Percentiles rank a stretch among this genome's conserved stretches.
phyloP scores from a whole-genome alignment of 2,888 invertebrate genomes.

The Agonopterix alstromeriana region DNA sequence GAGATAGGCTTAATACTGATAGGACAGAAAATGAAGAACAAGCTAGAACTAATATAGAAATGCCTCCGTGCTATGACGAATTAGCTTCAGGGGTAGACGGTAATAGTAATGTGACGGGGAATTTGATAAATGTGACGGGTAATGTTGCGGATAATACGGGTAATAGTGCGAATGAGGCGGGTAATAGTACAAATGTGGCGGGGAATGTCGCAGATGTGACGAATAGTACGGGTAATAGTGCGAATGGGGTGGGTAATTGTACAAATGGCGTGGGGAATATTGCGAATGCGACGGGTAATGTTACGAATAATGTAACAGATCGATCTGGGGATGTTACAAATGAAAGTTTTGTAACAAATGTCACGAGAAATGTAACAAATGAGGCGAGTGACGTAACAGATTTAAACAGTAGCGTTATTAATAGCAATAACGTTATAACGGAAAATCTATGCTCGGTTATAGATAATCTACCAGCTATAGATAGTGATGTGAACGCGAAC shows the following conservation, averaged over 20 bases:
- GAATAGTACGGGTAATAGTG: too few relatives aligned
- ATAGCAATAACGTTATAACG: conserved; percentile 4
- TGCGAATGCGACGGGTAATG: not conserved
- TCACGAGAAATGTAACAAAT: not conserved
- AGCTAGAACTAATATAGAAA: conserved; percentile 49
- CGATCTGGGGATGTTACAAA: not conserved
- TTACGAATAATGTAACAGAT: conserved; percentile 5
- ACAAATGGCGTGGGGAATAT: too few relatives aligned
- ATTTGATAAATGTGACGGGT: not conserved
- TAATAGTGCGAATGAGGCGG: too few relatives aligned
- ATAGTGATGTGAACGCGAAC: conserved; percentile 60
- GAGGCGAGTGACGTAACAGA: not conserved
- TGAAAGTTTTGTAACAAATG: not conserved
- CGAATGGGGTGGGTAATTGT: too few relatives aligned
- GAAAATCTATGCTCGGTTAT: conserved; percentile 47
- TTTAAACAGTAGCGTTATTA: not conserved
- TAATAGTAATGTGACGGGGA: conserved; percentile 1
- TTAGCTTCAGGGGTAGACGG: conserved; percentile 22
- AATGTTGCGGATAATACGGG: not conserved
- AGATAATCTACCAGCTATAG: conserved; percentile 60
- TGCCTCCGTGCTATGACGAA: conserved; percentile 64
- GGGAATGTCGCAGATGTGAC: too few relatives aligned
- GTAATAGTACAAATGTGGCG: too few relatives aligned
- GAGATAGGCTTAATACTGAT: conserved; percentile 35
- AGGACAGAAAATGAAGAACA: conserved; percentile 35